phyloP scores from a whole-genome alignment of 2,797 vertebrate species.

The Strix occidentalis region DNA sequence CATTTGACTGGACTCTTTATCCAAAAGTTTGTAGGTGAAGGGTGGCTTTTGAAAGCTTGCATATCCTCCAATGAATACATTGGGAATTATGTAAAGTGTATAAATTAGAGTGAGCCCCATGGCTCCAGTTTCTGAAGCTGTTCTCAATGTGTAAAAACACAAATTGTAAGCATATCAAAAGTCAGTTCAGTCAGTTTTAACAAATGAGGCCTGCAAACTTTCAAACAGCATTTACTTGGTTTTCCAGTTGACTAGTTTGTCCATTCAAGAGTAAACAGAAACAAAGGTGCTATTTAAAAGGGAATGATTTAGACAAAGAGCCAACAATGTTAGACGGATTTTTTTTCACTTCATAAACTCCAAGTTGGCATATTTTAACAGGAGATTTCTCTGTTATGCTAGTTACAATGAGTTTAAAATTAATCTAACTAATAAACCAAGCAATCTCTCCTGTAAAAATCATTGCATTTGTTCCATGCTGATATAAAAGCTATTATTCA shows the following conservation, averaged over 20 bases:
- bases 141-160: neutral
- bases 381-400: neutral
- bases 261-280: constrained; percentile 28
- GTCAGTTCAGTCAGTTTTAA: neutral
- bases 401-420: neutral
- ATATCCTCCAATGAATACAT: neutral
- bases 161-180: neutral
- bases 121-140: neutral
- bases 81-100: neutral
- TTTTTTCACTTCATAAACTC: constrained; percentile 13
- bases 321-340: neutral
- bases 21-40: neutral
- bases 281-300: constrained; percentile 14
- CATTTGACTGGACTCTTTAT: neutral
- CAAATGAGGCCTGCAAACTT: neutral
- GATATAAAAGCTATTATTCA: neutral
- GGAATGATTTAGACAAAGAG: neutral
- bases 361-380: neutral
- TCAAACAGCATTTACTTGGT: neutral
- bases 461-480: neutral
- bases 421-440: neutral
- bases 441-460: neutral
- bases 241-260: constrained; percentile 24
- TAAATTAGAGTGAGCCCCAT: neutral
- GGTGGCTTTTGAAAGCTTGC: neutral